Evolutionary conservation across 2,113 vertebrate genomes (phyloP).

Genomic region (Gulo gulo): DNA sequence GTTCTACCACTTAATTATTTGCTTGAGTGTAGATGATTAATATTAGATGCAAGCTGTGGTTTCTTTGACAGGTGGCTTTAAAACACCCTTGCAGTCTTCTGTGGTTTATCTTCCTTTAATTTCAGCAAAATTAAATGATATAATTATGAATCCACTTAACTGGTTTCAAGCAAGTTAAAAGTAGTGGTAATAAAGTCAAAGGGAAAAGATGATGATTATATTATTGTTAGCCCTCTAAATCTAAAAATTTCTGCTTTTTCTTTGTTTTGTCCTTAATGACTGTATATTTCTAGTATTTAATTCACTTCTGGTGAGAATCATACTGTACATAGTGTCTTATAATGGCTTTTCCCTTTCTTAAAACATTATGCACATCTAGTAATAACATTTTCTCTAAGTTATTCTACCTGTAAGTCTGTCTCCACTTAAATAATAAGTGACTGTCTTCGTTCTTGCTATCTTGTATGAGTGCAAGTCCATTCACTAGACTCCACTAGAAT

Average conservation of each 20-base stretch:
- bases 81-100: neutral
- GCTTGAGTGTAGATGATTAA: neutral
- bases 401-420: neutral
- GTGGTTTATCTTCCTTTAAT: neutral
- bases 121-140: constrained; percentile 10
- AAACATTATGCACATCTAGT: neutral
- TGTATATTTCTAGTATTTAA: neutral
- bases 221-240: neutral
- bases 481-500: neutral
- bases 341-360: neutral
- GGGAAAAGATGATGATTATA: constrained; percentile 10
- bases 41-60: neutral
- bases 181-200: neutral
- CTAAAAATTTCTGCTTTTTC: neutral
- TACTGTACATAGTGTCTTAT: neutral
- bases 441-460: neutral
- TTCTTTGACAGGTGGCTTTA: neutral
- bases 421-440: neutral
- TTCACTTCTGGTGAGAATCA: neutral
- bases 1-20: constrained; percentile 12
- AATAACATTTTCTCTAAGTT: neutral
- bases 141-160: neutral
- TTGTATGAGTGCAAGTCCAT: neutral
- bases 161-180: neutral
- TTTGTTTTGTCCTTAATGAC: neutral